Evolutionary conservation across 2,888 invertebrate genomes (phyloP).

Genomic region (Dyspetes luteomarginatus): DNA sequence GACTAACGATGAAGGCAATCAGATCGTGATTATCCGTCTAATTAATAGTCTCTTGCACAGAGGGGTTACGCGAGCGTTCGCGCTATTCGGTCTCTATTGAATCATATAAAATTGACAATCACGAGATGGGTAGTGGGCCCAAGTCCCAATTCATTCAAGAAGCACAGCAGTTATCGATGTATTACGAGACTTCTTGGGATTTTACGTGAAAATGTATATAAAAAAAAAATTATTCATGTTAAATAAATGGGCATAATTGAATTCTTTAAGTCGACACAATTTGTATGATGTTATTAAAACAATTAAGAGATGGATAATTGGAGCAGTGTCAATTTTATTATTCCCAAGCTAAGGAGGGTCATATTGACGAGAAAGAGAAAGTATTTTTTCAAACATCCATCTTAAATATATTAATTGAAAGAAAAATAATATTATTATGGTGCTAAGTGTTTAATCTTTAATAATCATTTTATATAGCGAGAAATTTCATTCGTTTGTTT

Average conservation of each 20-base stretch:
- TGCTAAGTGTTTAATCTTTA: background rate
- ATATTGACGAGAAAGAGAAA: background rate
- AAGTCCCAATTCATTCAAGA: background rate
- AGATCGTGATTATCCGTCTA: conserved; percentile 65
- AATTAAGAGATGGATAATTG: too few relatives aligned
- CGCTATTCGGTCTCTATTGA: conserved; percentile 43
- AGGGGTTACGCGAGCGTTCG: conserved; percentile 38
- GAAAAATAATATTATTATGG: background rate
- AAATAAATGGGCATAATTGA: too few relatives aligned
- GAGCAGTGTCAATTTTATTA: too few relatives aligned
- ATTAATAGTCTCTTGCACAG: conserved; percentile 61
- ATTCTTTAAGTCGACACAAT: too few relatives aligned
- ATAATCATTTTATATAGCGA: background rate
- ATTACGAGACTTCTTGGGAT: background rate
- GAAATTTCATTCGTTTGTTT: background rate
- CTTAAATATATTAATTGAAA: background rate
- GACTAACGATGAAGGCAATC: conserved; percentile 61
- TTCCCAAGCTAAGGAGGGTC: too few relatives aligned
- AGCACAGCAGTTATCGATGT: conserved; percentile 6
- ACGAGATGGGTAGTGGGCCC: conserved; percentile 39
- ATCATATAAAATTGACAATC: conserved; percentile 64
- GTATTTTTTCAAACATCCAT: background rate
- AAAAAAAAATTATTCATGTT: too few relatives aligned
- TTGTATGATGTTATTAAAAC: too few relatives aligned
- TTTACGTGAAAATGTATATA: background rate